phyloP scores from a whole-genome alignment of 2,888 invertebrate species.

The Scaptomyza reducta region DNA sequence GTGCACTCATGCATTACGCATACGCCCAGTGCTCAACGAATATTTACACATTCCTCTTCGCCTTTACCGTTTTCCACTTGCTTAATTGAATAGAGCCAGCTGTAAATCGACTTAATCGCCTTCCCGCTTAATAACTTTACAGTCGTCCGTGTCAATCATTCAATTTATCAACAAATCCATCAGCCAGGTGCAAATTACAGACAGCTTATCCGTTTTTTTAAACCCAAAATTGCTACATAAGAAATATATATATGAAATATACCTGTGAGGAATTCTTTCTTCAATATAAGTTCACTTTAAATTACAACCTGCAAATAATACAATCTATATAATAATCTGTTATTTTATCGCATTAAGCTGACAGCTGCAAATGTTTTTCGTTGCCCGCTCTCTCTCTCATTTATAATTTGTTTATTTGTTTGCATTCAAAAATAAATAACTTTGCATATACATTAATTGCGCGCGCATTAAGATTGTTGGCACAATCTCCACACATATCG shows the following conservation, averaged over 20 bases:
- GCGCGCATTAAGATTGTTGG: conserved; percentile 37
- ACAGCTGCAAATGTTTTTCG: conserved; percentile 44
- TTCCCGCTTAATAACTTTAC: conserved; percentile 37
- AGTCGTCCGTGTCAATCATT: conserved; percentile 37
- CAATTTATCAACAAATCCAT: conserved; percentile 31
- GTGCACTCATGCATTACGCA: conserved; percentile 59
- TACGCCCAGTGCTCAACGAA: conserved; percentile 41
- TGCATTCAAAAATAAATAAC: conserved; percentile 46
- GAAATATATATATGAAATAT: background rate
- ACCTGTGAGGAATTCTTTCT: background rate
- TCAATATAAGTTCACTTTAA: background rate
- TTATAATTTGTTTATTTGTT: conserved; percentile 36
- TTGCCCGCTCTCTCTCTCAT: background rate
- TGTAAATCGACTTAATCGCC: conserved; percentile 49
- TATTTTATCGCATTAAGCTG: conserved; percentile 44
- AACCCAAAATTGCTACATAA: background rate
- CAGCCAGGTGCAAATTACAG: conserved; percentile 24
- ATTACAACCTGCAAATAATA: no score
- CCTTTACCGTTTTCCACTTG: background rate
- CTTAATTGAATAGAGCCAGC: conserved; percentile 43
- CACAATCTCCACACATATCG: conserved; percentile 35
- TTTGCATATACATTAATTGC: conserved; percentile 50
- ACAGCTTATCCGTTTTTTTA: conserved; percentile 7
- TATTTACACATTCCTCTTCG: conserved; percentile 3
- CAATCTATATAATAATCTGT: no score